phyloP scores from a whole-genome alignment of 1,140 invertebrate species.

The Cotesia typhae region DNA sequence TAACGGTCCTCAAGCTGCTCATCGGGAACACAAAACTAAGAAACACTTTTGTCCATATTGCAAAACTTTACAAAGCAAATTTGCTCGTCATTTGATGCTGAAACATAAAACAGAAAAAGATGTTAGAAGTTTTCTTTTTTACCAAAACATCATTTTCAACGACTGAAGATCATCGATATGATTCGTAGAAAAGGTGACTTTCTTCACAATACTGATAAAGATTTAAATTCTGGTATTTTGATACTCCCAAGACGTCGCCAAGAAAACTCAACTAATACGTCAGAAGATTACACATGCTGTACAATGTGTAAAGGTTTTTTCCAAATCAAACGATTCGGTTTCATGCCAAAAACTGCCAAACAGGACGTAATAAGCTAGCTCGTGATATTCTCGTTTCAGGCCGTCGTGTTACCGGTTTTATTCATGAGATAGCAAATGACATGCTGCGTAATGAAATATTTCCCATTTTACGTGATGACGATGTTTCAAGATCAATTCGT shows the following conservation, averaged over 20 bases:
- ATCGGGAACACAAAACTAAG: too few species aligned
- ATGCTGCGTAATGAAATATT: constrained; percentile 36
- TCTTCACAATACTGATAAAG: constrained; percentile 34
- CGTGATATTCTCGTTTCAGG: not conserved
- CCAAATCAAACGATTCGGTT: constrained; percentile 7
- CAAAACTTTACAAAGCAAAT: too few species aligned
- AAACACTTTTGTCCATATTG: too few species aligned
- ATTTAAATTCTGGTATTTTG: constrained; percentile 30
- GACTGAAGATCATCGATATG: too few species aligned
- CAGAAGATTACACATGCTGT: constrained; percentile 29
- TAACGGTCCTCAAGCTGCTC: too few species aligned
- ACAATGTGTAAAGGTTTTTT: constrained; percentile 28
- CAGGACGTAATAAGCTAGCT: not conserved
- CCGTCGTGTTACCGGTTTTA: constrained; percentile 24
- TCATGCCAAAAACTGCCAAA: constrained; percentile 14
- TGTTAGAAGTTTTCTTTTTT: too few species aligned
- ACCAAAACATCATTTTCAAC: too few species aligned
- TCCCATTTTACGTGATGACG: constrained; percentile 38
- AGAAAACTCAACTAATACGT: constrained; percentile 17
- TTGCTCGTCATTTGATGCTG: too few species aligned
- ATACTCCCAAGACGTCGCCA: constrained; percentile 31
- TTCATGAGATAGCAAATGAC: constrained; percentile 29
- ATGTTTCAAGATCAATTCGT: constrained; percentile 33
- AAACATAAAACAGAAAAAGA: too few species aligned
- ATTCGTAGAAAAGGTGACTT: too few species aligned